These are phyloP conservation scores for Pholis gunnellus DNA, from an alignment of 2,113 vertebrate species.

Conservation along the genomic window DNA sequence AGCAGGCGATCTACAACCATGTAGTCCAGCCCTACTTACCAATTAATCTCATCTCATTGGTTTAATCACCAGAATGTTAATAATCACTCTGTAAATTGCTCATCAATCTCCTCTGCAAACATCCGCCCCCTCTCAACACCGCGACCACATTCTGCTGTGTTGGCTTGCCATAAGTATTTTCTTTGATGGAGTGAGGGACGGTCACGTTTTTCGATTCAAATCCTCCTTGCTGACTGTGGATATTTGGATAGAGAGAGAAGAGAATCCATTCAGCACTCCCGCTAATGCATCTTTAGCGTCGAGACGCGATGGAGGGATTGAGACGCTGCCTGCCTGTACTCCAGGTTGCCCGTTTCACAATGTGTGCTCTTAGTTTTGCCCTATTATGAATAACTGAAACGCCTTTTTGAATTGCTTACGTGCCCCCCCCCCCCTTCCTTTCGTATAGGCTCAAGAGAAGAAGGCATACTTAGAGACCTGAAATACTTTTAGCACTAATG, in stretches of 20 bases:
- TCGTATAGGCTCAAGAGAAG: conserved; percentile 52
- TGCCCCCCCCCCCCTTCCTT: neutral
- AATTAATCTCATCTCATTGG: conserved; percentile 59
- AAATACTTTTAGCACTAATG: conserved; percentile 81
- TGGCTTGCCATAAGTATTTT: conserved; percentile 52
- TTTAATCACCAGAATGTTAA: conserved; percentile 69
- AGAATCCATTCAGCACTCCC: conserved; percentile 60
- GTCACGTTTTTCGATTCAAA: conserved; percentile 53
- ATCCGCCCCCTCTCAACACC: conserved; percentile 24
- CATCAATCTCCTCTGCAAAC: conserved; percentile 60
- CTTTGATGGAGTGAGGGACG: conserved; percentile 52
- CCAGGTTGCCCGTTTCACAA: conserved; percentile 58
- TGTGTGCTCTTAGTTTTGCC: conserved; percentile 24
- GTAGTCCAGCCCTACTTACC: conserved; percentile 39
- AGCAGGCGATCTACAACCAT: neutral
- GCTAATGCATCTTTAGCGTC: conserved; percentile 53
- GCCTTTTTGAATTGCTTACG: conserved; percentile 60
- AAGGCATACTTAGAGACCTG: conserved; percentile 69
- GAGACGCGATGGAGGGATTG: conserved; percentile 50
- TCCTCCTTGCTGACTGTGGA: conserved; percentile 63
- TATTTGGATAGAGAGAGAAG: conserved; percentile 52
- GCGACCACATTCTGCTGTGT: conserved; percentile 56
- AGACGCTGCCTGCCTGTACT: conserved; percentile 49
- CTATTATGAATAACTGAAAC: conserved; percentile 67
- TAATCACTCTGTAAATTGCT: conserved; percentile 64